Evolutionary conservation across 2,113 vertebrate species (phyloP).

Genomic region (Alligator mississippiensis): DNA sequence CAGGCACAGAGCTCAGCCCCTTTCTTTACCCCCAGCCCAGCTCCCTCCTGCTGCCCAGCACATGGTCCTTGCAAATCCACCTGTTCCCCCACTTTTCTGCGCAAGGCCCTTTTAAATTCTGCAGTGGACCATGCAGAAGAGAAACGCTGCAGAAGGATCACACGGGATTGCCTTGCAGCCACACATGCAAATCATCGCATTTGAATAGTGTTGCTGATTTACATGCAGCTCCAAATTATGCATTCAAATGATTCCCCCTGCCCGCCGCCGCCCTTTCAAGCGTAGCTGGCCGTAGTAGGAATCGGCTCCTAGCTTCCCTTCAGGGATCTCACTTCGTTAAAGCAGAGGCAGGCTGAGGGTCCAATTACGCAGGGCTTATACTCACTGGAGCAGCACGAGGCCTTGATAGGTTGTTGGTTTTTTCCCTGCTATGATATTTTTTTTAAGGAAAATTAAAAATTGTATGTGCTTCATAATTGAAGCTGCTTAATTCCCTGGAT

Average conservation of each 20-base stretch:
- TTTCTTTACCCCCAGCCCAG: neutral
- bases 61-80: too few species aligned
- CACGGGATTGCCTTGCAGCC: constrained; percentile 19
- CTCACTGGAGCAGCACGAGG: neutral
- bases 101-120: neutral
- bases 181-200: constrained; percentile 51
- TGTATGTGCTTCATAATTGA: fast-evolving
- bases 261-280: neutral
- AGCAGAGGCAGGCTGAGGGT: neutral
- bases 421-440: neutral
- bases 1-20: neutral
- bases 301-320: neutral
- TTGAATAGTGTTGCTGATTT: constrained; percentile 59
- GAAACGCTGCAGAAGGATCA: constrained; percentile 8
- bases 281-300: neutral
- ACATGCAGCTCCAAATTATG: constrained; percentile 42
- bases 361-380: too few species aligned
- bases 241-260: neutral
- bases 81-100: neutral
- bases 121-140: neutral
- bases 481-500: neutral
- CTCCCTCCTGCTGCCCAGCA: neutral
- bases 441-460: neutral
- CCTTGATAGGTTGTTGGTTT: neutral
- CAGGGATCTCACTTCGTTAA: neutral